phyloP scores from a whole-genome alignment of 2,888 invertebrate genomes.

The Campoletis raptor region DNA sequence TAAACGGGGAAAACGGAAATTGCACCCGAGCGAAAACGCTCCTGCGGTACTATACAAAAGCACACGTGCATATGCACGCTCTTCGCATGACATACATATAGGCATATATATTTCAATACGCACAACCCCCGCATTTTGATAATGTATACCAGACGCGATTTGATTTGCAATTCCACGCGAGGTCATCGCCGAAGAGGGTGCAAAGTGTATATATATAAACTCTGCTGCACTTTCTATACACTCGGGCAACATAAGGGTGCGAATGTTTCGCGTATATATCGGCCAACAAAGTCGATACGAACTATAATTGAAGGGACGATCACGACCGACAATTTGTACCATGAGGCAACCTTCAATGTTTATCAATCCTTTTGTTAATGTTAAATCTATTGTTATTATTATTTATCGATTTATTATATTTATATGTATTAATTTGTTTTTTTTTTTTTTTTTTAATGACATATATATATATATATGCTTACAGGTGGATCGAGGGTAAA shows the following conservation, averaged over 20 bases:
- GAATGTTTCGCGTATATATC: neutral
- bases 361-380: neutral
- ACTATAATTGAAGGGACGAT: constrained; percentile 43
- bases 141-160: constrained; percentile 61
- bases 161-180: constrained; percentile 62
- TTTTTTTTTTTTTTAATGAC: neutral
- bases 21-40: constrained; percentile 71
- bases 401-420: neutral
- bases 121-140: constrained; percentile 43
- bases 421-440: neutral
- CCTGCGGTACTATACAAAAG: constrained; percentile 45
- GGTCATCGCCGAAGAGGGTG: constrained; percentile 39
- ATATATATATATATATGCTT: constrained; percentile 1
- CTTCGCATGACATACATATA: neutral
- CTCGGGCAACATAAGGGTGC: constrained; percentile 15
- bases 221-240: constrained; percentile 36
- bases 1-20: constrained; percentile 82
- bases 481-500: constrained; percentile 67
- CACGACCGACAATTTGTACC: neutral
- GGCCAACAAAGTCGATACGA: constrained; percentile 31
- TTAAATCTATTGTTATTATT: neutral
- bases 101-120: neutral
- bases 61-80: constrained; percentile 1
- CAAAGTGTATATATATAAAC: constrained; percentile 16
- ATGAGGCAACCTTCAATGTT: neutral